phyloP scores from a whole-genome alignment of 2,888 invertebrate genomes.

The Stenchaetothrips biformis region DNA sequence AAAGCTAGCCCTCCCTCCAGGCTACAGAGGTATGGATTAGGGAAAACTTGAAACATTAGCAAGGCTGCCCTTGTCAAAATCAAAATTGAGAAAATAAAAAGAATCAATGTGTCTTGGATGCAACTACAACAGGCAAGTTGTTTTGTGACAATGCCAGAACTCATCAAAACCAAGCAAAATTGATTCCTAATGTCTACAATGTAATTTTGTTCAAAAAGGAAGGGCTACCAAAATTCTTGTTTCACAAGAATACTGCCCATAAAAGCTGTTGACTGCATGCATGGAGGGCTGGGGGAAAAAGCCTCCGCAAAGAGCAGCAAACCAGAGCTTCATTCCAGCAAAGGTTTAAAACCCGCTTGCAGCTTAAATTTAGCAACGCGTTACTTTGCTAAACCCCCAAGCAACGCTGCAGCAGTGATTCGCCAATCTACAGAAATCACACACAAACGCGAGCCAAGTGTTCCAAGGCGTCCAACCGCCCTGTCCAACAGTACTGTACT shows the following conservation, averaged over 20 bases:
- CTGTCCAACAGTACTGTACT: conserved; percentile 50
- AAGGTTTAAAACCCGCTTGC: not conserved
- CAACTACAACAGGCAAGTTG: not conserved
- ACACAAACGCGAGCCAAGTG: conserved; percentile 41
- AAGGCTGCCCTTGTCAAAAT: not conserved
- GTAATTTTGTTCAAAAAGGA: not conserved
- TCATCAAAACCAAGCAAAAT: not conserved
- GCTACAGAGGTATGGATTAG: not conserved
- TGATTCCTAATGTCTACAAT: not conserved
- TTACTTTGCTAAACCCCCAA: not conserved
- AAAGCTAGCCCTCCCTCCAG: not conserved
- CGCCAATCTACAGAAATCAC: not conserved
- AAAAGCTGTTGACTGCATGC: not conserved
- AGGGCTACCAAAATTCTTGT: not conserved
- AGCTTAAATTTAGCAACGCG: not conserved
- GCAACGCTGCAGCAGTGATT: not conserved
- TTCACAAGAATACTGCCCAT: not conserved
- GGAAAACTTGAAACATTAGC: conserved; percentile 11
- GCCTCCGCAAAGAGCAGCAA: too few species aligned
- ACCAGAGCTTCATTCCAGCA: not conserved
- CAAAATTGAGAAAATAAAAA: not conserved
- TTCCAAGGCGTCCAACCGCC: conserved; percentile 45
- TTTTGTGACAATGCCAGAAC: not conserved
- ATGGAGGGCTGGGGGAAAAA: too few species aligned
- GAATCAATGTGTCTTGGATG: not conserved